Evolutionary conservation across 2,888 invertebrate genomes (phyloP).

Genomic region (Raillietiella orientalis): DNA sequence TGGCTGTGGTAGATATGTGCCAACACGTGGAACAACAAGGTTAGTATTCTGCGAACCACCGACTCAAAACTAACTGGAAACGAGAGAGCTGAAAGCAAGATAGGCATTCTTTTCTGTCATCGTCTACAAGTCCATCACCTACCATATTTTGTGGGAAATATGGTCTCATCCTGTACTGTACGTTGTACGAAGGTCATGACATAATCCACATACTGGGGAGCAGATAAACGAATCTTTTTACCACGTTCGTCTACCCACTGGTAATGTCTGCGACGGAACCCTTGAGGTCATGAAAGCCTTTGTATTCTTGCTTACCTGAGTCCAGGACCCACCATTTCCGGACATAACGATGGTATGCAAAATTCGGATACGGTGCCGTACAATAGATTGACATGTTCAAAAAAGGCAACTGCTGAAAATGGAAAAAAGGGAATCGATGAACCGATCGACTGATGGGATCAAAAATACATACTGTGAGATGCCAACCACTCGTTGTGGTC

Average conservation of each 20-base stretch:
- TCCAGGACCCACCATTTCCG: slow-evolving; percentile 87
- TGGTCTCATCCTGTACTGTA: slow-evolving; percentile 77
- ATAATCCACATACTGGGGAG: slow-evolving; percentile 94
- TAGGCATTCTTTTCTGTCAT: slow-evolving; percentile 4
- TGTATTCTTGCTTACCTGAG: slow-evolving; percentile 27
- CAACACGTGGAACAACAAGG: slow-evolving; percentile 86
- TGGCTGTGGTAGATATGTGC: slow-evolving; percentile 94
- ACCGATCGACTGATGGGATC: neutral
- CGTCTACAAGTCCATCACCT: slow-evolving; percentile 12
- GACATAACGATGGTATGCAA: slow-evolving; percentile 80
- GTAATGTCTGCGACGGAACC: slow-evolving; percentile 33
- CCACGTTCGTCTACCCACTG: slow-evolving; percentile 97
- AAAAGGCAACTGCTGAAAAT: slow-evolving; percentile 62
- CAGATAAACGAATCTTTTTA: slow-evolving; percentile 83
- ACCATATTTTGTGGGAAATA: slow-evolving; percentile 98
- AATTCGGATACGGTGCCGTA: slow-evolving; percentile 96
- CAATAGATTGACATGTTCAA: slow-evolving; percentile 93
- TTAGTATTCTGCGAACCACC: slow-evolving; percentile 79
- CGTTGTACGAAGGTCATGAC: slow-evolving; percentile 95
- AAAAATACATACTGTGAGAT: slow-evolving; percentile 49
- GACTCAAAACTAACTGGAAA: slow-evolving; percentile 81
- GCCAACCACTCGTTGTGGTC: slow-evolving; percentile 99
- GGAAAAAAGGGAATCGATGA: slow-evolving; percentile 5
- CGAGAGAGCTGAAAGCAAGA: slow-evolving; percentile 9
- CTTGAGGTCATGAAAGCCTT: slow-evolving; percentile 1